phyloP scores from a whole-genome alignment of 2,888 invertebrate species.

The Phytoseiulus persimilis region DNA sequence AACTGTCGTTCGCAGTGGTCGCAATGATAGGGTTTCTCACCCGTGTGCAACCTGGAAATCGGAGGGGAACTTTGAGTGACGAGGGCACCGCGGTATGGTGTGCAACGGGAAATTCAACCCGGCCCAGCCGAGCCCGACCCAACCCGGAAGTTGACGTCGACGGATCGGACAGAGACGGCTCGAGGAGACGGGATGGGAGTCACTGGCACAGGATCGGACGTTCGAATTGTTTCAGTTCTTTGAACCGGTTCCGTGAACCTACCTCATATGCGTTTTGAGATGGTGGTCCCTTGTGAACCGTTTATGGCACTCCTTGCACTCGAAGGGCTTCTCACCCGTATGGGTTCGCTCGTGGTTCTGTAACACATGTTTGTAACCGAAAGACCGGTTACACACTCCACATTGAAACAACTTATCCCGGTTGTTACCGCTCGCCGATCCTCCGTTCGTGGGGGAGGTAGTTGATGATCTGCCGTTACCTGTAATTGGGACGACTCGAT shows the following conservation, averaged over 20 bases:
- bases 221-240: too few species aligned
- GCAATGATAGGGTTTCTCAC: slow-evolving; percentile 85
- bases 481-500: neutral
- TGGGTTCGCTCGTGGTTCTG: slow-evolving; percentile 90
- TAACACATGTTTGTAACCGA: slow-evolving; percentile 86
- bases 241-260: too few species aligned
- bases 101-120: too few species aligned
- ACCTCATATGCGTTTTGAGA: slow-evolving; percentile 74
- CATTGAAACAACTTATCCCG: slow-evolving; percentile 77
- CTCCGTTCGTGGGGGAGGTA: slow-evolving; percentile 28
- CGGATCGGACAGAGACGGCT: too few species aligned
- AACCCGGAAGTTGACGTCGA: too few species aligned
- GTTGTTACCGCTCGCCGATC: slow-evolving; percentile 39
- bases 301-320: slow-evolving; percentile 82
- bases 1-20: slow-evolving; percentile 83
- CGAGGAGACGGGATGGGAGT: too few species aligned
- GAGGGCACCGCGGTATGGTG: too few species aligned
- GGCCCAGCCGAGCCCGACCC: too few species aligned
- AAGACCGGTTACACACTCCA: slow-evolving; percentile 73
- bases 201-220: neutral
- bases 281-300: slow-evolving; percentile 86
- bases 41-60: slow-evolving; percentile 65
- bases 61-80: neutral
- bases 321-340: slow-evolving; percentile 87
- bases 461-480: slow-evolving; percentile 30